These are phyloP conservation scores for Felis chaus DNA, from an alignment of 2,113 vertebrate species.

Conservation along the genomic window DNA sequence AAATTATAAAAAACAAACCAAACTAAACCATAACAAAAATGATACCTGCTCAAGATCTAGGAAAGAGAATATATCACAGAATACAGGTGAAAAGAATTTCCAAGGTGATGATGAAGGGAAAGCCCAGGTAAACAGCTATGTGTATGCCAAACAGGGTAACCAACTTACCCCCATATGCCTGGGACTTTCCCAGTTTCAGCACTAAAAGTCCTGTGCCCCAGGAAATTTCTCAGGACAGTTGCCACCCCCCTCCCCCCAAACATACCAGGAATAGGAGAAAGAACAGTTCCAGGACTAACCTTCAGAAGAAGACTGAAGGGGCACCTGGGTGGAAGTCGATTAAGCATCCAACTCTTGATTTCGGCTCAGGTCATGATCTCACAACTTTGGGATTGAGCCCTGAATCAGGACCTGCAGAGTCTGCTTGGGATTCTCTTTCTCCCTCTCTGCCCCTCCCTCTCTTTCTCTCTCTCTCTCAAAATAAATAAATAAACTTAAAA, in stretches of 20 bases:
- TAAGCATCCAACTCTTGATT: too few relatives aligned
- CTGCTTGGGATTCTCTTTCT: too few relatives aligned
- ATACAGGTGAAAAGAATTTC: not conserved
- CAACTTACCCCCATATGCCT: not conserved
- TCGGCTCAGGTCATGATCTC: too few relatives aligned
- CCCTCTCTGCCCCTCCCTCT: too few relatives aligned
- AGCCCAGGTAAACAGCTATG: not conserved
- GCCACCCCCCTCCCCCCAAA: not conserved
- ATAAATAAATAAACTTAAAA: too few relatives aligned
- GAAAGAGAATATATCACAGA: not conserved
- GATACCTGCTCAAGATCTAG: not conserved
- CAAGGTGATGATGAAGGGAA: not conserved
- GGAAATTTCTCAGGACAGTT: not conserved
- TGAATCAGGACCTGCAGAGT: too few relatives aligned
- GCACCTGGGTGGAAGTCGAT: too few relatives aligned
- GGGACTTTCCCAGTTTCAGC: not conserved
- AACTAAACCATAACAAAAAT: not conserved
- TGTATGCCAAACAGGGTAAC: not conserved
- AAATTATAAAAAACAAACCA: not conserved
- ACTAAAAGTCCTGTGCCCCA: not conserved
- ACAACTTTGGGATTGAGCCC: too few relatives aligned
- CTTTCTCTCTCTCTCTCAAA: too few relatives aligned
- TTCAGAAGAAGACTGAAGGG: not conserved
- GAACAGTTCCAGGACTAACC: not conserved
- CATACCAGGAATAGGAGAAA: not conserved